Percentiles rank a stretch among this genome's conserved stretches.
phyloP scores from a whole-genome alignment of 2,797 vertebrate genomes.

The Chrysocyon brachyurus region DNA sequence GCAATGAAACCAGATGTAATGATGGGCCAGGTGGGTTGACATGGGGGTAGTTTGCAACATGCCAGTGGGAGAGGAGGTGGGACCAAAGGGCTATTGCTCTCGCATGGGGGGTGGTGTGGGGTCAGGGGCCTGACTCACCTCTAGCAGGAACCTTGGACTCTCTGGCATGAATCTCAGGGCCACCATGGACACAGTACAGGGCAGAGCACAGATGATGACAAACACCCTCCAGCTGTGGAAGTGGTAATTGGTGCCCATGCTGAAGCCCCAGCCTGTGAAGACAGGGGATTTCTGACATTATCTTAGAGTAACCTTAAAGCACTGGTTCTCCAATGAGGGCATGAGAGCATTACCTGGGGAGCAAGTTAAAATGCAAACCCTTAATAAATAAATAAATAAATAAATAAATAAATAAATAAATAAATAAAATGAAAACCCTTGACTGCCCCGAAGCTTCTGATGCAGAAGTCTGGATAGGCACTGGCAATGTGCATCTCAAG shows the following conservation, averaged over 20 bases:
- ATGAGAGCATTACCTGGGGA: rapidly evolving
- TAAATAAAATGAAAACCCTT: neutral
- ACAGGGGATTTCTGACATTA: neutral
- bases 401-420: no score
- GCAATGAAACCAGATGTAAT: neutral
- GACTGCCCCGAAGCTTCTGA: neutral
- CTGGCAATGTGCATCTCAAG: no score
- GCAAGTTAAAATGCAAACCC: no score
- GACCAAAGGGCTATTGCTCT: neutral
- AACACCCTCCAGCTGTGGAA: conserved; percentile 98
- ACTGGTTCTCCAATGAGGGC: neutral
- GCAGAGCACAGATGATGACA: conserved; percentile 95
- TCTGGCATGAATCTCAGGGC: conserved; percentile 97
- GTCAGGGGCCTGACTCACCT: conserved; percentile 90
- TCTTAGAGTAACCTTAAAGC: neutral
- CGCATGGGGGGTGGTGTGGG: rapidly evolving
- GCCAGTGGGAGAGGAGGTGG: neutral
- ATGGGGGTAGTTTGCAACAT: no score
- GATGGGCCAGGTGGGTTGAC: neutral
- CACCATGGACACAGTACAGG: conserved; percentile 93
- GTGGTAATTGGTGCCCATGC: conserved; percentile 96
- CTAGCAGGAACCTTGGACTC: conserved; percentile 97
- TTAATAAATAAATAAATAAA: no score
- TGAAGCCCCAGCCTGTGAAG: conserved; percentile 96
- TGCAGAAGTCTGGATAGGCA: no score